Percentiles rank a stretch among this genome's conserved stretches.
Conservation (phyloP, 1,140 invertebrate species). For the Polyergus mexicanus region DNA sequence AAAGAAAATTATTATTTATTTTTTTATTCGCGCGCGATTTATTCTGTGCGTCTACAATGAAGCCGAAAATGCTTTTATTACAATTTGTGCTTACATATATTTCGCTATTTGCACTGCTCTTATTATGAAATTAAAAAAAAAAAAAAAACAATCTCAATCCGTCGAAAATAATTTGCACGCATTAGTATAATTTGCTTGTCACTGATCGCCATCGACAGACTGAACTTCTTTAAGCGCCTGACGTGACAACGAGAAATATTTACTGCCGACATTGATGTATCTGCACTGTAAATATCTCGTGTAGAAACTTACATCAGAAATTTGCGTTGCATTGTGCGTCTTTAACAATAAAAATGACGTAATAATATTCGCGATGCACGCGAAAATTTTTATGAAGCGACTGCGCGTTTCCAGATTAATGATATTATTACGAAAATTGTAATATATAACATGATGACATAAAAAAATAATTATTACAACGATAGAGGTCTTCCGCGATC, state of each 20-base stretch:
- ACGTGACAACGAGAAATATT: constrained; percentile 30
- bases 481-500: constrained; percentile 25
- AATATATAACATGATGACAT: constrained; percentile 19
- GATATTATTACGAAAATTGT: not conserved
- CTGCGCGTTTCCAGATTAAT: not conserved
- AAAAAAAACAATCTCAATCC: not conserved
- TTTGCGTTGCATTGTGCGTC: not conserved
- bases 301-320: constrained; percentile 28
- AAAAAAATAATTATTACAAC: not conserved
- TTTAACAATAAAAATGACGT: constrained; percentile 24
- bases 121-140: constrained; percentile 23
- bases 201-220: not conserved
- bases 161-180: constrained; percentile 19
- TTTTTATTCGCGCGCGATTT: not conserved
- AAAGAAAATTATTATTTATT: not conserved
- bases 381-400: not conserved
- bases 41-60: not conserved
- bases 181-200: constrained; percentile 52
- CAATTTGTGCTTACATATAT: not conserved
- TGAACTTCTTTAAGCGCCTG: constrained; percentile 30
- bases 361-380: not conserved
- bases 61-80: not conserved
- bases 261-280: constrained; percentile 48
- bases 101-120: too few species aligned
- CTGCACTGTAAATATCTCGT: constrained; percentile 1